Percentiles rank a stretch among this genome's conserved stretches.
These are phyloP conservation scores for Selenia dentaria DNA, from an alignment of 2,888 invertebrate genomes.

Conservation along the genomic window DNA sequence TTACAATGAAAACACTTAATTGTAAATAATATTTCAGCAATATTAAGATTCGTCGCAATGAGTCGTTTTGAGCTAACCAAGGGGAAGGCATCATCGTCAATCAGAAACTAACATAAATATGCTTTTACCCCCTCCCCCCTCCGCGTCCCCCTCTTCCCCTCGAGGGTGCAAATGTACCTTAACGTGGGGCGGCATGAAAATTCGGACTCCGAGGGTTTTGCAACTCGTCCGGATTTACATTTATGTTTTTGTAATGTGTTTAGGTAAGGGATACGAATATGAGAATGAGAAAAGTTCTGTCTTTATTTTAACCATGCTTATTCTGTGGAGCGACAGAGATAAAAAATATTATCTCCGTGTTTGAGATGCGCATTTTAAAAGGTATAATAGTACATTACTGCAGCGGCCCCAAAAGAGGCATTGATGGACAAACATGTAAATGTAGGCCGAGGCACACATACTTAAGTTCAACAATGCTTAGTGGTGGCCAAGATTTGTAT, in stretches of 20 bases:
- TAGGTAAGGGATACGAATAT: background rate
- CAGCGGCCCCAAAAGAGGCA: too few species aligned
- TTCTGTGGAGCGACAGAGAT: too few species aligned
- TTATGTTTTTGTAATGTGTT: conserved; percentile 15
- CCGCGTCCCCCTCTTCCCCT: conserved; percentile 1
- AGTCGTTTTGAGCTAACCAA: conserved; percentile 37
- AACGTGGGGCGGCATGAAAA: conserved; percentile 19
- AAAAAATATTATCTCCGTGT: too few species aligned
- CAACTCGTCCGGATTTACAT: conserved; percentile 12
- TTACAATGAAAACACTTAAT: too few species aligned
- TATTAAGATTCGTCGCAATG: conserved; percentile 10
- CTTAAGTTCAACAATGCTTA: too few species aligned
- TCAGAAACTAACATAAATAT: conserved; percentile 82
- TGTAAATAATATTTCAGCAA: too few species aligned
- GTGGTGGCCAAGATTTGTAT: too few species aligned
- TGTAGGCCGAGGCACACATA: too few species aligned
- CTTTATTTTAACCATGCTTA: background rate
- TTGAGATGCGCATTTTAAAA: too few species aligned
- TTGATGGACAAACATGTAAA: too few species aligned
- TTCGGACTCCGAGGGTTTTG: conserved; percentile 12
- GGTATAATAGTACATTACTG: too few species aligned
- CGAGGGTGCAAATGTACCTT: conserved; percentile 29
- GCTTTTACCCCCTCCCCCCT: conserved; percentile 59
- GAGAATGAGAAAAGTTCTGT: background rate
- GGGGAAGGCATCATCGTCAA: conserved; percentile 62